Percentiles rank a stretch among this genome's conserved stretches.
Conservation (phyloP, 2,113 vertebrate genomes). For the human region DNA sequence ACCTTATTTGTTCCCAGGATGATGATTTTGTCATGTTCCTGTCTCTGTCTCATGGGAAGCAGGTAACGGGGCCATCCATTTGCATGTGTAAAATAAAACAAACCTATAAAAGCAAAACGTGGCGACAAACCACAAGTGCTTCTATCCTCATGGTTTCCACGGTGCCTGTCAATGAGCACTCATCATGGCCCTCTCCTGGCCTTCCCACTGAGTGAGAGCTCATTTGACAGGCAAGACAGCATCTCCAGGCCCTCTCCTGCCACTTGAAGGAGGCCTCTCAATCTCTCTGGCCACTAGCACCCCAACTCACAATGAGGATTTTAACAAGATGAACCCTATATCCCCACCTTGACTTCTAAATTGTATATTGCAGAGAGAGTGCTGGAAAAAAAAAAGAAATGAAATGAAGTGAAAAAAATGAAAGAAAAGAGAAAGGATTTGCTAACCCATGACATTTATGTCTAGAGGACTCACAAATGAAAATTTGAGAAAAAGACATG, state of each 20-base stretch:
- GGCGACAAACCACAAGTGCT: fast-evolving
- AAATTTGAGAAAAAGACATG: background rate
- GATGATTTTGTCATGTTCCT: background rate
- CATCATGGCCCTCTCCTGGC: background rate
- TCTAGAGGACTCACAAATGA: background rate
- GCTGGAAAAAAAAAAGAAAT: fast-evolving
- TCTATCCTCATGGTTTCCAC: fast-evolving
- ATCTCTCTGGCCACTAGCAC: background rate
- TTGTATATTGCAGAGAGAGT: background rate
- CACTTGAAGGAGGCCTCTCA: too few relatives aligned
- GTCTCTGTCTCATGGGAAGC: background rate
- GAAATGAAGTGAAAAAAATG: fast-evolving
- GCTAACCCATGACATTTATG: background rate
- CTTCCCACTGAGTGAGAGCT: fast-evolving
- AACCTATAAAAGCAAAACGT: too few relatives aligned
- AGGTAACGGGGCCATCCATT: background rate
- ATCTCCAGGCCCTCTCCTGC: too few relatives aligned
- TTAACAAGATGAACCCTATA: background rate
- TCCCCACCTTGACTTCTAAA: background rate
- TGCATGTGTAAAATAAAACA: background rate
- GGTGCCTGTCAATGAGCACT: fast-evolving
- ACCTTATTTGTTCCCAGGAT: background rate
- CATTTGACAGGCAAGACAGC: background rate
- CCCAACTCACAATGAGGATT: background rate
- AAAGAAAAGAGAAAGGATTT: background rate